Evolutionary conservation across 2,113 vertebrate genomes (phyloP), one percentile per base, ranked within the genome.

Genomic region (Pseudorasbora parva): DNA sequence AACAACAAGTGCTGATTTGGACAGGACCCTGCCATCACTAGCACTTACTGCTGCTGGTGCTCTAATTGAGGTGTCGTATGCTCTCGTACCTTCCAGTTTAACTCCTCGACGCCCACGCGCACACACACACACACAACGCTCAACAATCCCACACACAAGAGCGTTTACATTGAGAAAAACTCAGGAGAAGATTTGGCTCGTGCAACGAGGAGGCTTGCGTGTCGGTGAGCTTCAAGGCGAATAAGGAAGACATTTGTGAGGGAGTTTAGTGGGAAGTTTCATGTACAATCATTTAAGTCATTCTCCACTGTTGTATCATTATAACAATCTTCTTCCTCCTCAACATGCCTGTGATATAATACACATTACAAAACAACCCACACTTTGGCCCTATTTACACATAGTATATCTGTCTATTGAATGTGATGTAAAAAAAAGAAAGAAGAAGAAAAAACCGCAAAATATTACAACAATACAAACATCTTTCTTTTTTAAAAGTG

Each of bases 201-300:
- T 79, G 78, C 57, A 79, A 41, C 17, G 59, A 64, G 59, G 59
- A 79, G 77, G 59, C 17, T 66, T 59, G 41, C 1, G 10, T 49
- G 78, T 51, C 25, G 17, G 56, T 60, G 12, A 78, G 41, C 56
- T 45, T 60, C 8, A 60, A 45, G n/a, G 19, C 23, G n/a, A 60
- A 60, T 45, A 12, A 62, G 37, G 76, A 78, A 66, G 57, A 66
- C 25, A 27, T 79, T 66, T 79, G 59, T 66, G 78, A 79, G 60
- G 78, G 59, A 79, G 78, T 79, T 64, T 66, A 79, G 78, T 79
- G 78, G 78, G 78, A 66, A 7, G 41, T 66, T 66, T 66, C 6
- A 7, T 79, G 59, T 30, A 66, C 8, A 64, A 79, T 79, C 43
- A n/a, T 64, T 60, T 66, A 49, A 64, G 43, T 66, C 17, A 33